Percentiles rank a stretch among this genome's conserved stretches.
Conservation (phyloP, 1,140 invertebrate species). For the Pissodes strobi region DNA sequence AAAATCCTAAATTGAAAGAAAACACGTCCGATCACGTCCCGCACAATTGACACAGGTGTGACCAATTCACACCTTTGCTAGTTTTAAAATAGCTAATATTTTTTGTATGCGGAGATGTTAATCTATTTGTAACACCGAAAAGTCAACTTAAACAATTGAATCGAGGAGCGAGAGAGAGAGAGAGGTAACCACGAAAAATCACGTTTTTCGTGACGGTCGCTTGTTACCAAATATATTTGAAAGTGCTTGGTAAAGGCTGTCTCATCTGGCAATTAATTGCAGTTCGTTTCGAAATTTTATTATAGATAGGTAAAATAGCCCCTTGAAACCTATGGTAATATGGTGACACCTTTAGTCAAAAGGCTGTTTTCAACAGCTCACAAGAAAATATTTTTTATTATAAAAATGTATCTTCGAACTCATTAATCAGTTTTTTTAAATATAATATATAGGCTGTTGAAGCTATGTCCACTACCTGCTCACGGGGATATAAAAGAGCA, state of each 20-base stretch:
- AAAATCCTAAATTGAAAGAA: slow-evolving; percentile 11
- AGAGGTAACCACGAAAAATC: slow-evolving; percentile 10
- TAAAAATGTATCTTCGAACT: no score
- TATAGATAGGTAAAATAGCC: no score
- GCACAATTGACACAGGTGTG: slow-evolving; percentile 22
- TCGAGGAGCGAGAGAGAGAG: slow-evolving; percentile 11
- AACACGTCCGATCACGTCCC: slow-evolving; percentile 18
- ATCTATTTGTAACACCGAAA: slow-evolving; percentile 29
- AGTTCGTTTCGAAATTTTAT: no score
- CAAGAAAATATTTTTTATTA: no score
- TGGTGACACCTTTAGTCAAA: no score
- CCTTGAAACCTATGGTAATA: no score
- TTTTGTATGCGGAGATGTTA: slow-evolving; percentile 15
- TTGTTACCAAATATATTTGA: slow-evolving; percentile 33
- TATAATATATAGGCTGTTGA: no score
- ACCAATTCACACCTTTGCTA: slow-evolving; percentile 23
- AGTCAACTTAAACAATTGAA: slow-evolving; percentile 28
- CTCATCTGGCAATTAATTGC: no score
- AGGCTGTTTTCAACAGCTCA: no score
- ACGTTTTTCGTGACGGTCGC: slow-evolving; percentile 23
- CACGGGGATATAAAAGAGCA: no score
- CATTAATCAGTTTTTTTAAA: no score
- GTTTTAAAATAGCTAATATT: slow-evolving; percentile 19
- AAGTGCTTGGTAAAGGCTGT: slow-evolving; percentile 9
- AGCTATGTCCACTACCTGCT: no score